Percentiles rank a stretch among this genome's conserved stretches.
These are phyloP conservation scores for Ptychodera flava DNA, from an alignment of 35 echinoderm and acorn worm genomes.

Conservation along the genomic window DNA sequence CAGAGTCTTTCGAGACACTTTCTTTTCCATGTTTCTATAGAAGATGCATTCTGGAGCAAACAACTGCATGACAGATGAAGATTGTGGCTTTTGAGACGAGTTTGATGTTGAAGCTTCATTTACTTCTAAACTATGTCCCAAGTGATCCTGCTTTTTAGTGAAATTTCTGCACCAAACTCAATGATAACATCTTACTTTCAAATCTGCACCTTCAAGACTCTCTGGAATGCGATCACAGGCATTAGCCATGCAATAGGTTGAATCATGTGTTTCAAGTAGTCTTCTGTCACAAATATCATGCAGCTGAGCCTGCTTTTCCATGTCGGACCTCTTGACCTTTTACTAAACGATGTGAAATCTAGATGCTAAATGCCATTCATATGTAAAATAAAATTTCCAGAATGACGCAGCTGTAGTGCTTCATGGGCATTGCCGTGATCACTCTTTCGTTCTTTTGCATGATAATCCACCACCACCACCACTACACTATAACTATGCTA, in stretches of 20 bases:
- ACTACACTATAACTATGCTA: too few species aligned
- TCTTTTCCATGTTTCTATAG: too few species aligned
- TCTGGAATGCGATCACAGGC: conserved; percentile 42
- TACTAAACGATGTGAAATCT: neutral
- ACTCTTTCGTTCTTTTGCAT: too few species aligned
- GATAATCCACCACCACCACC: too few species aligned
- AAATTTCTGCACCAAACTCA: conserved; percentile 41
- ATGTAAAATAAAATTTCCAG: conserved; percentile 1
- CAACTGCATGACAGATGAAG: neutral
- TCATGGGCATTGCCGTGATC: too few species aligned
- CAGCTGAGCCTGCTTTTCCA: neutral
- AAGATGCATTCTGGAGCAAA: conserved; percentile 50
- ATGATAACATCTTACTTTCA: conserved; percentile 26
- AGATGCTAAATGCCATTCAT: neutral
- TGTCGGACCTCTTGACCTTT: too few species aligned
- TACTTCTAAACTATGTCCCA: neutral
- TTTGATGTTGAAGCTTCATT: conserved; percentile 1
- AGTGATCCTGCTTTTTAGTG: conserved; percentile 32
- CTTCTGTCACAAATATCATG: neutral
- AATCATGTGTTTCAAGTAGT: too few species aligned
- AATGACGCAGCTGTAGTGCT: too few species aligned
- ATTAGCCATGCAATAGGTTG: conserved; percentile 37
- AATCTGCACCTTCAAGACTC: conserved; percentile 25
- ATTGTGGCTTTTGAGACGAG: conserved; percentile 12
- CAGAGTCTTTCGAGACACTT: too few species aligned